Evolutionary conservation across 1,140 invertebrate genomes (phyloP).

Genomic region (silkworm (Bombyx mori)): DNA sequence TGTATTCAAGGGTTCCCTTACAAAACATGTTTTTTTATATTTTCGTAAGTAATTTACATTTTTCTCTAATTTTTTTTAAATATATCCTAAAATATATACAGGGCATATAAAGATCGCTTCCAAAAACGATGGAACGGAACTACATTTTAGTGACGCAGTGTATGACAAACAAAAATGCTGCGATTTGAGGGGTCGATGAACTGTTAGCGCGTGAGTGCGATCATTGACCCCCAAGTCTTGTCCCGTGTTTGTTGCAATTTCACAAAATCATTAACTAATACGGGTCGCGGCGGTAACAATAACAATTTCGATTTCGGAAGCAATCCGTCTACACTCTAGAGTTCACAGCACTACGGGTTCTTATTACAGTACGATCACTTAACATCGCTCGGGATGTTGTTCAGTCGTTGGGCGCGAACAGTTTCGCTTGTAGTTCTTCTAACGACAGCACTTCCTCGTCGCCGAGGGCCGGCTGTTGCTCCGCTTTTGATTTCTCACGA

Average conservation of each 20-base stretch:
- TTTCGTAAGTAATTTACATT: too few species aligned
- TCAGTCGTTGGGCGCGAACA: constrained; percentile 39
- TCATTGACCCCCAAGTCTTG: background rate
- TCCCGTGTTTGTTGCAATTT: too few species aligned
- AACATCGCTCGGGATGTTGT: constrained; percentile 1
- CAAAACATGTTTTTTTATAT: too few species aligned
- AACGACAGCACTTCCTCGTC: constrained; percentile 57
- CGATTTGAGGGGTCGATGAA: background rate
- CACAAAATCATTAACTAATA: too few species aligned
- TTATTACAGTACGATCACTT: background rate
- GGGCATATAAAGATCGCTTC: too few species aligned
- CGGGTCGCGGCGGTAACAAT: too few species aligned
- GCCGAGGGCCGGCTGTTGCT: constrained; percentile 57
- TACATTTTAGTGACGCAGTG: background rate
- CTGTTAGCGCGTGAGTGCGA: background rate
- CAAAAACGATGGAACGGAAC: too few species aligned
- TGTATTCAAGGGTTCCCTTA: too few species aligned
- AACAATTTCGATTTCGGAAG: too few species aligned
- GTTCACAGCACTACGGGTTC: background rate
- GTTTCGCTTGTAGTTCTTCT: constrained; percentile 37
- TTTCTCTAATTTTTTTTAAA: too few species aligned
- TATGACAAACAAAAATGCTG: background rate
- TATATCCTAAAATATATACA: too few species aligned
- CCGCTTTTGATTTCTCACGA: constrained; percentile 54
- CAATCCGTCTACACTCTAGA: too few species aligned